Conservation (phyloP, 2,888 invertebrate genomes). For the Myathropa florea region DNA sequence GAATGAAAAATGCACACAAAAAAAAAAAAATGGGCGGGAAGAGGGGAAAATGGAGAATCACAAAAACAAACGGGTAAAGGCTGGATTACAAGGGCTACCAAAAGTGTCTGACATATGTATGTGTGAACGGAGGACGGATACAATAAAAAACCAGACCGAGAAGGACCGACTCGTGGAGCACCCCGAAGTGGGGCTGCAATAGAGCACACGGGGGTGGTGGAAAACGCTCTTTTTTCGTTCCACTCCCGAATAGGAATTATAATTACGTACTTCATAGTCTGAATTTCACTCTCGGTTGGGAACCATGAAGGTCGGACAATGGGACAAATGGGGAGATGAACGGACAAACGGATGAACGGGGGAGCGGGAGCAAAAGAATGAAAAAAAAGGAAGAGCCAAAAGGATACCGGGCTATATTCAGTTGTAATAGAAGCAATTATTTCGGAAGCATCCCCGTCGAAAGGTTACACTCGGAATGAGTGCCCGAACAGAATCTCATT, state of each 20-base stretch:
- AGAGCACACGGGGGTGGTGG: background rate
- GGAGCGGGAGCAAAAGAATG: background rate
- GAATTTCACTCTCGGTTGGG: conserved; percentile 8
- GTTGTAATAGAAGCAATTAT: conserved; percentile 57
- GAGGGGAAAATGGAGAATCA: too few relatives aligned
- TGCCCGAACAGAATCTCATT: conserved; percentile 16
- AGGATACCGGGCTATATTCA: conserved; percentile 37
- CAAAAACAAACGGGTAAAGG: conserved; percentile 22
- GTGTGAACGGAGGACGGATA: conserved; percentile 21
- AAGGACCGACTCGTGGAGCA: conserved; percentile 2
- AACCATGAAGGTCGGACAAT: conserved; percentile 3
- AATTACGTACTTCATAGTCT: conserved; percentile 40
- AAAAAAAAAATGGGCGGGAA: too few relatives aligned
- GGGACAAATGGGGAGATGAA: background rate
- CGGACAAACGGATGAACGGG: background rate
- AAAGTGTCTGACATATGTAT: conserved; percentile 37
- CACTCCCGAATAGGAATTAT: conserved; percentile 11
- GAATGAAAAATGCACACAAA: conserved; percentile 26
- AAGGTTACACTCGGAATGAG: conserved; percentile 28
- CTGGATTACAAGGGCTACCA: conserved; percentile 59
- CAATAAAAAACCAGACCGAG: conserved; percentile 39
- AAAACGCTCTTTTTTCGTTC: background rate
- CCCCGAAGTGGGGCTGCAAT: background rate
- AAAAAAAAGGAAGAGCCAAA: conserved; percentile 12
- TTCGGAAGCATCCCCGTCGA: conserved; percentile 53